Evolutionary conservation across 1,140 invertebrate genomes (phyloP), one percentile per base, ranked within the genome.

Genomic region (Brachionus manjavacas): DNA sequence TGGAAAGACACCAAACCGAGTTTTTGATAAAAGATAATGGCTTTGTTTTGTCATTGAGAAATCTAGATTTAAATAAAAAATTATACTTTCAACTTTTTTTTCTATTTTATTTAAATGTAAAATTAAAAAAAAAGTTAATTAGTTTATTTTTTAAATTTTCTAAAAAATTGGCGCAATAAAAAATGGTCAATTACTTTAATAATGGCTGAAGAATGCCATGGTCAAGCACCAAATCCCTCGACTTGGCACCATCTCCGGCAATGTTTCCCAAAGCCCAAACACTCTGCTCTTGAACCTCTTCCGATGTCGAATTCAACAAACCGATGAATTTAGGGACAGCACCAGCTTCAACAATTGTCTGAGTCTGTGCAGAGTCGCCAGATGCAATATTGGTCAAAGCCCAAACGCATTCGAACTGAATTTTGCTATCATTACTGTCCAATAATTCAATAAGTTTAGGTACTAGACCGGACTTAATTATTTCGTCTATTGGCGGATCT

Each of bases 1-100:
- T 98, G 14, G 97, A 95, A 90, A 98, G 95, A 39, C 97, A 96
- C 96, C 96, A 98, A 28, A 95, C 96, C 16, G 97, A 95, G 89
- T 98, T 98, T 79, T 95, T 92, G 86, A 97, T 91, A 90, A 98
- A 98, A 76, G 93, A 92, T 84, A 97, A 94, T 41, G 95, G 94
- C 88, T 76, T 76, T 46, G 41, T 49, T 49, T 46, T 46, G 20
- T 49, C 43, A 20, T 76, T 46, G 14, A 76, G 23, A 25, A 76
- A 49, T 49, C 68, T 72, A 35, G n/a, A 16, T 72, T 41, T 31
- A 35, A 68, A 68, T 66, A 35, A 11, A 70, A 31, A 35, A 39
- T 14, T 31, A 31, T 31, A 31, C 1, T 66, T 66, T 9, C 2
- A 31, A 31, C 4, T 35, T 35, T 35, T 35, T 35, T 35, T 35